Base-by-base conservation (phyloP, 2,113 vertebrate species). In the Vulpes lagopus region DNA sequence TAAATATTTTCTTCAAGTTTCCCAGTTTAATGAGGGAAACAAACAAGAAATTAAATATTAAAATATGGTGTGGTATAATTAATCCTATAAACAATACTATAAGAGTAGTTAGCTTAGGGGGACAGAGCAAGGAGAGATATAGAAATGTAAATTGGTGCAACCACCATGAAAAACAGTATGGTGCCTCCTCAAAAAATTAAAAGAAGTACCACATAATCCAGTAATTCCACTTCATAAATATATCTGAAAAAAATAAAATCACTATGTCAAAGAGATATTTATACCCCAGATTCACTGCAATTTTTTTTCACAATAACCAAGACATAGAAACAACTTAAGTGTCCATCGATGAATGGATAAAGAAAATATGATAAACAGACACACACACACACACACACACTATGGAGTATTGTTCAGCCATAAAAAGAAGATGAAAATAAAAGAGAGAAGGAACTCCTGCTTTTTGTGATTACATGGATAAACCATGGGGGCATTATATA, bases 1-100 rank as follows among this genome's bases (percentile, higher is more conserved):
- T n/a, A 87, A 86, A 49, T 78, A 84, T 65, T 94, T 94, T 38
- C 49, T 84, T 74, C n/a, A 20, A n/a, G 57, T 55, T 84, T 25
- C 17, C 80, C 62, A 79, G 1, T 43, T 8, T 74, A 25, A 53
- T 88, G 20, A 91, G 8, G 30, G 35, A 73, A 9, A 89, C 14
- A 79, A 20, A 22, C 2, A 35, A n/a, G 15, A 22, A 79, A 80
- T 22, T 89, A 60, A 93, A 79, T 65, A 73, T 57, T 82, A 79
- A 82, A 79, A 62, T 71, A 16, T 30, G 38, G 10, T 32, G 25
- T 62, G 11, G 4, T 38, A 25, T 73, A 83, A 74, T 73, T 76
- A 91, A 73, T 10, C 82, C 38, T 57, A 23, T 25, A 49, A 4
- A 38, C 10, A n/a, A 12, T 25, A 17, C 20, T 53, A 30, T 53